Evolutionary conservation across 1,140 invertebrate genomes (phyloP).

Genomic region (Polypedilum pembai): DNA sequence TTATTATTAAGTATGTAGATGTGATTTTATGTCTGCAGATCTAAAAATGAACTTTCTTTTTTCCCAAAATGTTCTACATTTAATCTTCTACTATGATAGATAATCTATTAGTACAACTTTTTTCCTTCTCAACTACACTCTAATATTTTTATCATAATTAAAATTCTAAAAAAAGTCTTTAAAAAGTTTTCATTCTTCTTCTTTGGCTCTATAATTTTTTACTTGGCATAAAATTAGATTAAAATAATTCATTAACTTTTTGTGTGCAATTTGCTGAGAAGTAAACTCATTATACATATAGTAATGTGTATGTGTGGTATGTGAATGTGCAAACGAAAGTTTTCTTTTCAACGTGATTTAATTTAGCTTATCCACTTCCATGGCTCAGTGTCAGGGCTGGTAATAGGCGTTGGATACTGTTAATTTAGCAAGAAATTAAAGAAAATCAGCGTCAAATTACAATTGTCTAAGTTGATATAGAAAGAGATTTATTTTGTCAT

Average conservation of each 20-base stretch:
- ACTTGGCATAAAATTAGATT: not conserved
- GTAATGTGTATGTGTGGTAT: not conserved
- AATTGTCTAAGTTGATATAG: not conserved
- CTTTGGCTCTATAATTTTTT: not conserved
- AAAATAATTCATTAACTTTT: not conserved
- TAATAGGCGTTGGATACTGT: conserved; percentile 71
- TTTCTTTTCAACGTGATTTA: not conserved
- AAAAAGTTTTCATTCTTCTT: not conserved
- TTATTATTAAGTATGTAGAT: no score
- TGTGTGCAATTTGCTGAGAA: not conserved
- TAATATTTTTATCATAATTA: no score
- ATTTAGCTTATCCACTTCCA: conserved; percentile 63
- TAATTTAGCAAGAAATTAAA: conserved; percentile 24
- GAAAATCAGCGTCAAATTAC: conserved; percentile 17
- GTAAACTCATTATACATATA: not conserved
- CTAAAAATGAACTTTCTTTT: no score
- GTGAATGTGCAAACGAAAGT: conserved; percentile 1
- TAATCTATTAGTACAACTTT: no score
- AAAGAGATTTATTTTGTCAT: no score
- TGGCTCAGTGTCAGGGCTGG: conserved; percentile 72
- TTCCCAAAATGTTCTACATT: no score
- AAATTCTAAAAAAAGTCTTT: no score
- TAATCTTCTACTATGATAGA: no score
- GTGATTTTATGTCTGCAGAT: no score
- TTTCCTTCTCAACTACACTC: no score